Percentiles rank a stretch among this genome's conserved stretches.
These are phyloP conservation scores for Macaca fascicularis DNA, from an alignment of 2,113 vertebrate genomes.

Conservation along the genomic window DNA sequence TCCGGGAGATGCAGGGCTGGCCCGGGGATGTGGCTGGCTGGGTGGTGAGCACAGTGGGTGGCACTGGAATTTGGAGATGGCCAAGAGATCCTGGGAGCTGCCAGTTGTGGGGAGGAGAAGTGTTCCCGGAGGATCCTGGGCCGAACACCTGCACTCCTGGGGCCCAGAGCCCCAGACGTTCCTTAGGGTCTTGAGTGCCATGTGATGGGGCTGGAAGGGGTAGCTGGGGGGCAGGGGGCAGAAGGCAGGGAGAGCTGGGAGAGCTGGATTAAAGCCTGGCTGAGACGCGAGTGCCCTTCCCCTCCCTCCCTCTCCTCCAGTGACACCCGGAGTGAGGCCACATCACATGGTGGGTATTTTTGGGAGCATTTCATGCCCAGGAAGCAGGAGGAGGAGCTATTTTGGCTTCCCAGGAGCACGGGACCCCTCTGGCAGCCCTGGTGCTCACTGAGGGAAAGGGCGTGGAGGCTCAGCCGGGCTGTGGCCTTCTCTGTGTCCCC, in stretches of 20 bases:
- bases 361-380: not conserved
- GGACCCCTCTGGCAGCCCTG: not conserved
- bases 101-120: not conserved
- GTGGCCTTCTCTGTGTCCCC: not conserved
- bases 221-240: rapidly evolving
- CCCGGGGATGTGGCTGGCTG: too few species aligned
- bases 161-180: not conserved
- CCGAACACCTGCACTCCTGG: not conserved
- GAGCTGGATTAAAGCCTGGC: not conserved
- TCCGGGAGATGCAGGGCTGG: not conserved
- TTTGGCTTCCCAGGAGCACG: not conserved
- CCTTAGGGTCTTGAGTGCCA: not conserved
- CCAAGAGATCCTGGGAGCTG: not conserved
- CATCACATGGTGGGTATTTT: not conserved
- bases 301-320: not conserved
- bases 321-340: not conserved
- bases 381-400: not conserved
- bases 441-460: not conserved
- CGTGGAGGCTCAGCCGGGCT: not conserved
- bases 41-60: not conserved
- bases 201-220: too few species aligned
- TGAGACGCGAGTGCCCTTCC: too few species aligned
- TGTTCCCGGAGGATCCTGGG: too few species aligned
- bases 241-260: not conserved
- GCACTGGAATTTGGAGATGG: not conserved